phyloP scores from a whole-genome alignment of 2,888 invertebrate species.

The Tridacna crocea region DNA sequence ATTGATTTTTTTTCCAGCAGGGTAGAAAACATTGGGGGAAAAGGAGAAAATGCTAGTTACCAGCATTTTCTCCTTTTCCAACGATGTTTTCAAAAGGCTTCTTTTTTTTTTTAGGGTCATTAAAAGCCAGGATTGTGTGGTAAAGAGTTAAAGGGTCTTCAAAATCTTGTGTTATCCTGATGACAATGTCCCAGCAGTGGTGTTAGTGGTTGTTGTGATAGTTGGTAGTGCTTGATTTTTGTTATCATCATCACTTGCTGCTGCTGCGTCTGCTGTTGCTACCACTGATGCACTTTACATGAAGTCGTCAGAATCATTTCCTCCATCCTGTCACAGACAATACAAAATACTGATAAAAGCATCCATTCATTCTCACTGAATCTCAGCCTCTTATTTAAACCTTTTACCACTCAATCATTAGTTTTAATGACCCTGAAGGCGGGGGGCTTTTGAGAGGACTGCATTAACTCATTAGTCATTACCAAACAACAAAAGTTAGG shows the following conservation, averaged over 20 bases:
- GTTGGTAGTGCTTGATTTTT: too few relatives aligned
- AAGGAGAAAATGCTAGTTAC: constrained; percentile 6
- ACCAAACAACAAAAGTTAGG: too few relatives aligned
- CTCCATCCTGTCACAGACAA: constrained; percentile 73
- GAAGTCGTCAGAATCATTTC: constrained; percentile 83
- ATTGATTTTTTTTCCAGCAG: neutral
- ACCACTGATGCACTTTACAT: constrained; percentile 72
- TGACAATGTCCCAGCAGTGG: too few relatives aligned
- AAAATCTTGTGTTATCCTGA: too few relatives aligned
- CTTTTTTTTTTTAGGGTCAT: neutral
- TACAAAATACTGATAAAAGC: neutral
- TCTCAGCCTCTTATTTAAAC: neutral
- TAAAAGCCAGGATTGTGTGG: neutral
- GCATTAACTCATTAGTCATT: too few relatives aligned
- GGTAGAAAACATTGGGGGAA: constrained; percentile 5
- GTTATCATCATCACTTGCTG: too few relatives aligned
- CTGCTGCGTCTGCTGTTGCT: neutral
- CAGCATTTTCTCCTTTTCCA: neutral
- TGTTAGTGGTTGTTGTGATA: too few relatives aligned
- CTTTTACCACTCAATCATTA: neutral
- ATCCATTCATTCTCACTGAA: neutral
- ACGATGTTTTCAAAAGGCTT: neutral
- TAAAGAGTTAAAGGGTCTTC: neutral
- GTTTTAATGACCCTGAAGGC: neutral
- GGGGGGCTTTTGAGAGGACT: too few relatives aligned